Evolutionary conservation across 2,888 invertebrate species (phyloP), one percentile per base, ranked within the genome.

Genomic region (Sisyra nigra): DNA sequence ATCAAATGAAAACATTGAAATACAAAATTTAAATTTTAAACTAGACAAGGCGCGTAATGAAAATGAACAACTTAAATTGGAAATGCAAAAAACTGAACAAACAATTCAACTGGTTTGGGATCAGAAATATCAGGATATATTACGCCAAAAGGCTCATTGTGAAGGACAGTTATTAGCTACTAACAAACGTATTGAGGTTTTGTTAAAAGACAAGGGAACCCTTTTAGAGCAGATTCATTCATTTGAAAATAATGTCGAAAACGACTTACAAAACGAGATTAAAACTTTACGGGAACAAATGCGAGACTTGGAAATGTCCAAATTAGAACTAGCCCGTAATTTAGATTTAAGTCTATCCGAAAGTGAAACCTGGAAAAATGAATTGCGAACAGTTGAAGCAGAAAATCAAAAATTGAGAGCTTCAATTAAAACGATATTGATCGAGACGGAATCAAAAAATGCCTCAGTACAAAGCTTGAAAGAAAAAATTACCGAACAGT

Each of bases 401-500:
- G 46, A 46, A 39, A 46, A 44, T 42, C 43, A 46, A 41, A 46
- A 46, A 34, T 29, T 46, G 30, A 43, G 44, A n/a, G 40, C 44
- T 33, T 34, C 17, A 31, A 24, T 46, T 37, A 44, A 46, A 31
- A 44, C 44, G 41, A 41, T 44, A 14, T 44, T 44, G 41, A 43
- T 43, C 5, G 46, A 46, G 38, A 9, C 44, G 4, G 46, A 46
- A 34, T 46, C 46, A 29, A 46, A 44, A 44, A 44, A 39, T 17
- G 41, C 38, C n/a, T 34, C 44, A 19, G 19, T 44, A 29, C 43
- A 43, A 13, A 44, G 44, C 11, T 30, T 46, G 6, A 46, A 46
- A 44, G 44, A 44, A 35, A 46, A 46, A 44, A 46, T 46, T 19
- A 46, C 46, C 14, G 46, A 46, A 35, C 46, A 46, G 37, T 43